A percentile compares a stretch with the other conserved stretches of the same genome.
These are phyloP conservation scores for Chrysotoxum bicinctum DNA, from an alignment of 2,888 invertebrate species.

Conservation along the genomic window DNA sequence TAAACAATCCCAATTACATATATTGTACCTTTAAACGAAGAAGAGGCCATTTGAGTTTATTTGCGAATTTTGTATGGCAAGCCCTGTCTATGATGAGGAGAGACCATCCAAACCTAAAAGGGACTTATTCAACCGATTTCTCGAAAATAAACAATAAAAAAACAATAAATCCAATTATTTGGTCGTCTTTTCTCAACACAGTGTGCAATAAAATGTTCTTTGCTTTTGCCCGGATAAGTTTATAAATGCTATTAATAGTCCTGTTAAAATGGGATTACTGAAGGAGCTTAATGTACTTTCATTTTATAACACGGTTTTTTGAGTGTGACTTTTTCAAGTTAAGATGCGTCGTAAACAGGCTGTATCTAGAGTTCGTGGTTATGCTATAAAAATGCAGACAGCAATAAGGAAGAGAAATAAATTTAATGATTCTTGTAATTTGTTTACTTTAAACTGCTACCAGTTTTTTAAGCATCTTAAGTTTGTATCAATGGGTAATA, in stretches of 20 bases:
- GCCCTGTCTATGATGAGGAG: not conserved
- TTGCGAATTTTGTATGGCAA: slow-evolving; percentile 29
- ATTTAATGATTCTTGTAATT: slow-evolving; percentile 16
- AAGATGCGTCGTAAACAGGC: slow-evolving; percentile 15
- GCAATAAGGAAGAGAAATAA: not conserved
- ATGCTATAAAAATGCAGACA: not conserved
- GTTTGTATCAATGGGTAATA: not conserved
- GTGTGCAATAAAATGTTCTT: not conserved
- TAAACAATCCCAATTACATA: not conserved
- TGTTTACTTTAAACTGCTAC: not conserved
- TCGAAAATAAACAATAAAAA: slow-evolving; percentile 27
- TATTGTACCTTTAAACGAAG: not conserved
- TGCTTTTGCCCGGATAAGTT: not conserved
- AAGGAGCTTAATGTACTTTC: slow-evolving; percentile 3
- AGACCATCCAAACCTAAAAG: not conserved
- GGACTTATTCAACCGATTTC: slow-evolving; percentile 17
- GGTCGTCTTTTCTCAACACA: not conserved
- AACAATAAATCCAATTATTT: slow-evolving; percentile 17
- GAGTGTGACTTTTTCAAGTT: slow-evolving; percentile 22
- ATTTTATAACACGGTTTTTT: not conserved
- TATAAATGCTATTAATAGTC: slow-evolving; percentile 20
- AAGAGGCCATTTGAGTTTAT: slow-evolving; percentile 33
- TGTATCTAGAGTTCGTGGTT: not conserved
- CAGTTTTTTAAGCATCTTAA: not conserved
- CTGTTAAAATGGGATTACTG: slow-evolving; percentile 18